Evolutionary conservation across 2,113 vertebrate genomes (phyloP).

Genomic region (Chitala chitala): DNA sequence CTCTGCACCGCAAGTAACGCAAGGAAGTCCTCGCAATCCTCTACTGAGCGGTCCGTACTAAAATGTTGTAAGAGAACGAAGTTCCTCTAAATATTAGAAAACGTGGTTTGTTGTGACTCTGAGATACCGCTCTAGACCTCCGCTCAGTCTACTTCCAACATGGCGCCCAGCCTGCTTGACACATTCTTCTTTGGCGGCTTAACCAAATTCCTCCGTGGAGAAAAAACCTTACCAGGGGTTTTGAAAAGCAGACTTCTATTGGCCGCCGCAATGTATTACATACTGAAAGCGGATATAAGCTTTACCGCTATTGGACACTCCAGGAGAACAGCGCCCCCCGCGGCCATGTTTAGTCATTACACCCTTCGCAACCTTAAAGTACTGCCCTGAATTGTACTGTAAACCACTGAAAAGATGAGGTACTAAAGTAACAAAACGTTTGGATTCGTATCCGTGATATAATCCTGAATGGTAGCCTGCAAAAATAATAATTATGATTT

Average conservation of each 20-base stretch:
- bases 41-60: background rate
- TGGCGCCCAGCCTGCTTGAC: slow-evolving; percentile 63
- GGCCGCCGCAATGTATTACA: slow-evolving; percentile 47
- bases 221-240: slow-evolving; percentile 35
- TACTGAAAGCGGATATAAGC: slow-evolving; percentile 21
- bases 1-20: too few relatives aligned
- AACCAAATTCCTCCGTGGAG: slow-evolving; percentile 54
- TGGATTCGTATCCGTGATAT: too few relatives aligned
- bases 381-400: background rate
- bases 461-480: too few relatives aligned
- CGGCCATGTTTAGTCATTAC: background rate
- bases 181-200: slow-evolving; percentile 55
- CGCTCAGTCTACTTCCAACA: slow-evolving; percentile 51
- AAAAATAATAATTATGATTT: too few relatives aligned
- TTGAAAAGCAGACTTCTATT: slow-evolving; percentile 52
- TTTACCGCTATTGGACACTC: slow-evolving; percentile 13
- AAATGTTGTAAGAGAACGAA: background rate
- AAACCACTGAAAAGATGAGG: background rate
- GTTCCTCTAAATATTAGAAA: background rate
- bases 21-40: slow-evolving; percentile 10
- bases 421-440: background rate
- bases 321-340: slow-evolving; percentile 1
- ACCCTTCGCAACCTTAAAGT: background rate
- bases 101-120: background rate
- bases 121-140: background rate